Evolutionary conservation across 2,797 vertebrate genomes (phyloP), one percentile per base, ranked within the genome.

Genomic region (Takifugu ocellatus): DNA sequence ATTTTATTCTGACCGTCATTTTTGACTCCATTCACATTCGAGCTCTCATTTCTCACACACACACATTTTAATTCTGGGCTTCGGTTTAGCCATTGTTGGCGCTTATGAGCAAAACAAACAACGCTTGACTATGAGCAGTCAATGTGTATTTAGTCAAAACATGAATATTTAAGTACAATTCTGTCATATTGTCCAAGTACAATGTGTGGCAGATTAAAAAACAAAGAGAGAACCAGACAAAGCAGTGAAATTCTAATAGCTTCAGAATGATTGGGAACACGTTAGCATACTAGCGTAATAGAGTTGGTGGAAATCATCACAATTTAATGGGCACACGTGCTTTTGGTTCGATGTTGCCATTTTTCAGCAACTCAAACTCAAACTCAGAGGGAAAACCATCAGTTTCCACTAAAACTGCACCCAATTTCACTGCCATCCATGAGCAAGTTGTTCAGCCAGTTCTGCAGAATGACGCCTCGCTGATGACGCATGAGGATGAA

Each of bases 11-110:
- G 25, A 44, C 49, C 26, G 58, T 11, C 11, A 39, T 39, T 39
- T 39, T 60, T 12, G n/a, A 8, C 24, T 59, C 54, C 33, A 58
- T 49, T 49, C 47, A 61, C 54, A 54, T 49, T 48, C 15, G 7
- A 3, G 44, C 33, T 27, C 43, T 63, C 47, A 21, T 52, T 8
- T 27, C 1, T 36, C 24, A 33, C 14, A 45, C 51, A 58, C 25
- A 58, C 54, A 51, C 56, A 50, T 63, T 75, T 70, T 11, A 57
- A 57, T 71, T 74, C 59, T 46, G 43, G 43, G 50, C 61, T 56
- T 71, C 29, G 61, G 46, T 26, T 42, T 27, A 16, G 57, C 59
- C 60, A 68, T 71, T 74, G 64, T 69, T 42, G 29, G 27, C 21
- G 55, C 39, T 61, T 54, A 29, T 46, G 33, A 33, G 21, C 56